Evolutionary conservation across 2,888 invertebrate genomes (phyloP).

Genomic region (Lamellibrachia columna): DNA sequence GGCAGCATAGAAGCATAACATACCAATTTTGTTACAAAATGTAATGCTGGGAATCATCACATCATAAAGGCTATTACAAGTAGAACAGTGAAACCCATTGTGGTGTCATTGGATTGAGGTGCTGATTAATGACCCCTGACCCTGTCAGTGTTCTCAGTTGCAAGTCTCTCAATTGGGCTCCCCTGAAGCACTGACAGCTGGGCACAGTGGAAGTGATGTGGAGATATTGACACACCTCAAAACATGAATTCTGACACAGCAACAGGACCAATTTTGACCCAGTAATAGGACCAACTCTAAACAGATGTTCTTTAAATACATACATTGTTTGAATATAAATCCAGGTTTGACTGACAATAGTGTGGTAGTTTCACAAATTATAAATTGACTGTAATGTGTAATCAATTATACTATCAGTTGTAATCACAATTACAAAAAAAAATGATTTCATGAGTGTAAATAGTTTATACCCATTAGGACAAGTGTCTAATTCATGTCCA

Average conservation of each 20-base stretch:
- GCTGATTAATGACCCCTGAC: background rate
- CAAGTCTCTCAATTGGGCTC: background rate
- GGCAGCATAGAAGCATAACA: background rate
- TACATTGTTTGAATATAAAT: too few species aligned
- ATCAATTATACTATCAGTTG: too few species aligned
- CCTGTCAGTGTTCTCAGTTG: background rate
- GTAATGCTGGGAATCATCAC: background rate
- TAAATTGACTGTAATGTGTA: too few species aligned
- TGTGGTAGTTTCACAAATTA: too few species aligned
- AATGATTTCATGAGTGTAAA: too few species aligned
- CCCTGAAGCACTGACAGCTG: background rate
- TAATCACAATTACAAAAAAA: too few species aligned
- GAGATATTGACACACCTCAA: background rate
- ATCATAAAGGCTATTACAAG: background rate
- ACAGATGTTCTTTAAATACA: too few species aligned
- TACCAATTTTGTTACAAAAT: background rate
- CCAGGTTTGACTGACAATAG: too few species aligned
- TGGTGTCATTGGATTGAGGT: background rate
- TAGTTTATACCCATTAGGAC: too few species aligned
- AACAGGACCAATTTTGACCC: background rate
- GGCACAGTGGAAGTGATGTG: background rate
- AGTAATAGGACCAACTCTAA: background rate
- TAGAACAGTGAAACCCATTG: background rate
- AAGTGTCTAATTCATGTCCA: too few species aligned
- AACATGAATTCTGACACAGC: background rate